Evolutionary conservation across 2,113 vertebrate genomes (phyloP).

Genomic region (Cynopterus brachyotis): DNA sequence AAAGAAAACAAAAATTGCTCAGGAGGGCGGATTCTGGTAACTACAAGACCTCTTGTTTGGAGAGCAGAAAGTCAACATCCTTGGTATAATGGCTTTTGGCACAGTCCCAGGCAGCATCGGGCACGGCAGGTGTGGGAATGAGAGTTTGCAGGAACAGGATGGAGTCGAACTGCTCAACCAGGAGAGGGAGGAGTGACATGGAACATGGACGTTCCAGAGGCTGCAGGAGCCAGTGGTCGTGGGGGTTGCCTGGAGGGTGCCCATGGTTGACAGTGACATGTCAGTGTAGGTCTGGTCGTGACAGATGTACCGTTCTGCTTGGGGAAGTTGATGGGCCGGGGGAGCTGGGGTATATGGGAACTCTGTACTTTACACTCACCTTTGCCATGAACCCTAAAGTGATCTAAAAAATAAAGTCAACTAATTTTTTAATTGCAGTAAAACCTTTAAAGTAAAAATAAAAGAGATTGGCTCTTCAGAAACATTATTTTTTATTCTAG

Average conservation of each 20-base stretch:
- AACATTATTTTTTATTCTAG: neutral
- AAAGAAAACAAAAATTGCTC: neutral
- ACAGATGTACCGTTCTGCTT: no score
- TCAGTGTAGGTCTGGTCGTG: no score
- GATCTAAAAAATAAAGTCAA: neutral
- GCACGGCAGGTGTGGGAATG: rapidly evolving
- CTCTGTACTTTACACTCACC: neutral
- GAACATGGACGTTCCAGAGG: rapidly evolving
- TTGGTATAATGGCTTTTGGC: neutral
- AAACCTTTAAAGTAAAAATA: neutral
- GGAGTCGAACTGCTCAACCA: neutral
- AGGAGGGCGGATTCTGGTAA: neutral
- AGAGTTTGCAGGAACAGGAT: neutral
- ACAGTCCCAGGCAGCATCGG: neutral
- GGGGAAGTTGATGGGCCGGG: neutral
- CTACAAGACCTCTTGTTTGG: conserved; percentile 1
- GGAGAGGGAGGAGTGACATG: no score
- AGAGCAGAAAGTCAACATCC: conserved; percentile 33
- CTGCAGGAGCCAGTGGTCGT: neutral
- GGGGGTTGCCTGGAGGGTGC: neutral
- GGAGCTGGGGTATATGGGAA: neutral
- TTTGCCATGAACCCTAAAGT: neutral
- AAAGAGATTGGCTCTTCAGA: neutral
- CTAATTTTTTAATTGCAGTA: neutral
- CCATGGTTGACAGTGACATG: no score